Conservation (phyloP, 2,888 invertebrate genomes). For the Chloroclystis v-ata region DNA sequence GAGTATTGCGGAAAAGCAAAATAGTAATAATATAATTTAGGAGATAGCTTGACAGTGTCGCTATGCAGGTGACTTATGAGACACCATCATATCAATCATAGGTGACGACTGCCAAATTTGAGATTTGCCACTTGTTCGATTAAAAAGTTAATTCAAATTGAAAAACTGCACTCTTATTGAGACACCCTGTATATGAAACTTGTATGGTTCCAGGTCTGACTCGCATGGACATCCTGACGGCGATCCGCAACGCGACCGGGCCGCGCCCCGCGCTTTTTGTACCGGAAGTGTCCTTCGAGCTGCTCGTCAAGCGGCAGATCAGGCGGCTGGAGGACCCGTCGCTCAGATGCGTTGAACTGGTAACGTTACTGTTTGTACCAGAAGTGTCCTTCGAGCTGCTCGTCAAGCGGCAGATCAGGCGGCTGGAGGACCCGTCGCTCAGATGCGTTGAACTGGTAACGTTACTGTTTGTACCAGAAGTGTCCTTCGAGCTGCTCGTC, state of each 20-base stretch:
- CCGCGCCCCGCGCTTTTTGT: constrained; percentile 94
- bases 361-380: constrained; percentile 27
- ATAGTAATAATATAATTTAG: background rate
- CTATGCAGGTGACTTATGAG: too few relatives aligned
- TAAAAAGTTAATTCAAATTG: too few relatives aligned
- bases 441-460: constrained; percentile 96
- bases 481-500: constrained; percentile 98
- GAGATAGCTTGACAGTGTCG: too few relatives aligned
- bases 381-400: constrained; percentile 97
- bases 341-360: constrained; percentile 96
- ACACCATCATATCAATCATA: too few relatives aligned
- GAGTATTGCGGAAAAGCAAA: constrained; percentile 29
- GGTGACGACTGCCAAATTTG: too few relatives aligned
- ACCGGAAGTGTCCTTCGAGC: constrained; percentile 97
- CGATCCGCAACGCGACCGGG: constrained; percentile 98
- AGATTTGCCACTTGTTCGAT: too few relatives aligned
- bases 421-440: constrained; percentile 97
- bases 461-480: constrained; percentile 59
- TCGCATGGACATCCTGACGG: constrained; percentile 97
- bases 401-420: constrained; percentile 97
- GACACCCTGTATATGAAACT: too few relatives aligned
- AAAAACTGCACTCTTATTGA: too few relatives aligned
- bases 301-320: constrained; percentile 98
- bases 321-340: constrained; percentile 97
- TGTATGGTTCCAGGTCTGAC: constrained; percentile 83